Conservation (phyloP, 2,888 invertebrate genomes). For the Plebejus melissa region DNA sequence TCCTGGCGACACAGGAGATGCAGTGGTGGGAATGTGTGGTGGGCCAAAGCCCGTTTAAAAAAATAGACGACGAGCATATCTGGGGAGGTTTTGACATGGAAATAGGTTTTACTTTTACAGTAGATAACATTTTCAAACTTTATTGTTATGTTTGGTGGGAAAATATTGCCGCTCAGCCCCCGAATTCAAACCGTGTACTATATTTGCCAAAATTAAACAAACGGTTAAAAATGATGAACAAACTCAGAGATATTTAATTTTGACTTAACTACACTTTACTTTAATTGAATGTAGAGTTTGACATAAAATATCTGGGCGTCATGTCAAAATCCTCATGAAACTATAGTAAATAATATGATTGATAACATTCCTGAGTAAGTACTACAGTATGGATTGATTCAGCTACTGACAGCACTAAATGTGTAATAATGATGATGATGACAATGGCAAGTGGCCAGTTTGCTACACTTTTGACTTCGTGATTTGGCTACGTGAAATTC, state of each 20-base stretch:
- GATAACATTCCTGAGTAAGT: too few relatives aligned
- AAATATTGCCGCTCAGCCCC: background rate
- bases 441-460: background rate
- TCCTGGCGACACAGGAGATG: too few relatives aligned
- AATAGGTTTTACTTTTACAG: background rate
- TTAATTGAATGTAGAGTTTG: too few relatives aligned
- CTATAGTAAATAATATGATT: too few relatives aligned
- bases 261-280: too few relatives aligned
- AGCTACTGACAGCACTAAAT: background rate
- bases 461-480: conserved; percentile 22
- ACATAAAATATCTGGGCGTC: too few relatives aligned
- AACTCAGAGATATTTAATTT: too few relatives aligned
- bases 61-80: background rate
- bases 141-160: background rate
- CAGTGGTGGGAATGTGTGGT: too few relatives aligned
- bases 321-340: too few relatives aligned
- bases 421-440: background rate
- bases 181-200: background rate
- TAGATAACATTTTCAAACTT: background rate
- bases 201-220: background rate
- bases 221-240: background rate
- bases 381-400: too few relatives aligned
- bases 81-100: background rate
- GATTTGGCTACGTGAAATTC: conserved; percentile 19
- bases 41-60: too few relatives aligned